Percentiles rank a stretch among this genome's conserved stretches.
Evolutionary conservation across 2,113 vertebrate species (phyloP).

Genomic region (Marmota flaviventris): DNA sequence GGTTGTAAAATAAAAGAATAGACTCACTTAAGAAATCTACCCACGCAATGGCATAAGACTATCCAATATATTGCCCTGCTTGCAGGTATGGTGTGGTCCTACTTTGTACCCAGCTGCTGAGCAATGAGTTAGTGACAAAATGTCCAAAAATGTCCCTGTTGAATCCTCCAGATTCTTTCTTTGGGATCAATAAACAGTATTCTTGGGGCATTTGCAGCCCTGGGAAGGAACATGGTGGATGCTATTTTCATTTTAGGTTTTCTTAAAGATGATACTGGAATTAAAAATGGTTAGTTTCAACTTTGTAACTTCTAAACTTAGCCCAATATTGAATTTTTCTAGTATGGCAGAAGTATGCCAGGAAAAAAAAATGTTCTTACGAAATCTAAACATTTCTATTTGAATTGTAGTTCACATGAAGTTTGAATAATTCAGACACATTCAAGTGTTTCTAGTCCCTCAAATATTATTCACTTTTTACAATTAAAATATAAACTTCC

Average conservation of each 20-base stretch:
- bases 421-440: neutral
- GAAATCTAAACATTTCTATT: neutral
- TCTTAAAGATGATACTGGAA: neutral
- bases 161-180: too few relatives aligned
- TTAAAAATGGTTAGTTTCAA: slow-evolving; percentile 4
- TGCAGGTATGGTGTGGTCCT: too few relatives aligned
- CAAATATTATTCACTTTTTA: neutral
- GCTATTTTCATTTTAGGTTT: slow-evolving; percentile 35
- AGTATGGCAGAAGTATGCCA: neutral
- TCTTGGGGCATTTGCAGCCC: too few relatives aligned
- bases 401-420: neutral
- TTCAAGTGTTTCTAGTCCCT: neutral
- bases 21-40: too few relatives aligned
- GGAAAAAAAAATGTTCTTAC: neutral
- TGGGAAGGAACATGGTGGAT: neutral
- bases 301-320: neutral
- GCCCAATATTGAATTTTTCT: neutral
- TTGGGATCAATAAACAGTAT: too few relatives aligned
- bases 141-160: too few relatives aligned
- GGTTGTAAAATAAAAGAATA: too few relatives aligned
- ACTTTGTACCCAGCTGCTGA: too few relatives aligned
- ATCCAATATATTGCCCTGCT: too few relatives aligned
- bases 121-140: too few relatives aligned
- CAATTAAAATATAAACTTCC: neutral
- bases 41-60: too few relatives aligned